Conservation (phyloP, 2,113 vertebrate species). For the Brienomyrus brachyistius region DNA sequence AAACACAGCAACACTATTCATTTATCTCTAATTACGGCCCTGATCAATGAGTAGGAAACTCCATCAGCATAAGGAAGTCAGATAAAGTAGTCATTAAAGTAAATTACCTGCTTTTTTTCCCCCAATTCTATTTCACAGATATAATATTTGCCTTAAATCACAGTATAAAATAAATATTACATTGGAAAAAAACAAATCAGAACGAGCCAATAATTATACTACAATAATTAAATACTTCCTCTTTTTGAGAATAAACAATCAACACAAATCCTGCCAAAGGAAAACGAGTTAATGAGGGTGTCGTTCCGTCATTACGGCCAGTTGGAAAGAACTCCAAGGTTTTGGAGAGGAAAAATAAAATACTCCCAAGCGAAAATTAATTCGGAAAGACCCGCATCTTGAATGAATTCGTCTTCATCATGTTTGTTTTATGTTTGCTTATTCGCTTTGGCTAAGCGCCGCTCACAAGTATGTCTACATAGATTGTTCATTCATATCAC, state of each 20-base stretch:
- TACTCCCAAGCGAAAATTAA: background rate
- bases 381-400: background rate
- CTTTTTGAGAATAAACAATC: background rate
- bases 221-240: constrained; percentile 5
- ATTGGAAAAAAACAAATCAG: background rate
- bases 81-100: background rate
- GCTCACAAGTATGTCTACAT: background rate
- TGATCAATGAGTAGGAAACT: background rate
- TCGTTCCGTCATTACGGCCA: background rate
- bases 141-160: background rate
- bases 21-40: too few species aligned
- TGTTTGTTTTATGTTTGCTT: background rate
- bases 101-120: background rate
- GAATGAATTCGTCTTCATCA: background rate
- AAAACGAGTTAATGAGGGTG: background rate
- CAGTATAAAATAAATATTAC: background rate
- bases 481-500: background rate
- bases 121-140: background rate
- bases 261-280: constrained; percentile 11
- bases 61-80: background rate
- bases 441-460: background rate
- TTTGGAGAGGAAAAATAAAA: background rate
- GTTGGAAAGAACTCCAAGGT: background rate
- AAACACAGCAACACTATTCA: too few species aligned
- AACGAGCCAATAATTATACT: background rate